Evolutionary conservation across 1,140 invertebrate genomes (phyloP).

Genomic region (Drosophila prosaltans): DNA sequence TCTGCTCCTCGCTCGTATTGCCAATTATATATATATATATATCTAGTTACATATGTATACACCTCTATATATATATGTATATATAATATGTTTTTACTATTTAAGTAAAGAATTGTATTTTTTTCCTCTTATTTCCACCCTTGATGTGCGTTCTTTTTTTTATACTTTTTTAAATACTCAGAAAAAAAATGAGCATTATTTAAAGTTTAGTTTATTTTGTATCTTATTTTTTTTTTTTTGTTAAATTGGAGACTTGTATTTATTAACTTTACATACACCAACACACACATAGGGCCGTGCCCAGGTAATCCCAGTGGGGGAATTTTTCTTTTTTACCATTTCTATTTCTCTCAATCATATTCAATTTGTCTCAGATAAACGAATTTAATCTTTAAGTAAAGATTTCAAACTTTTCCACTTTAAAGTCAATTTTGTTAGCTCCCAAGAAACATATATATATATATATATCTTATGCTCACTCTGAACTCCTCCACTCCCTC

Average conservation of each 20-base stretch:
- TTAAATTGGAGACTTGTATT: constrained; percentile 34
- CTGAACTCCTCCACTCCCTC: background rate
- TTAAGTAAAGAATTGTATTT: constrained; percentile 59
- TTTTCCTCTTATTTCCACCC: constrained; percentile 33
- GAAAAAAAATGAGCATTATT: constrained; percentile 70
- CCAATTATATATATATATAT: constrained; percentile 55
- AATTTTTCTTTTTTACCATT: background rate
- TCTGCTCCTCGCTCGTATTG: constrained; percentile 79
- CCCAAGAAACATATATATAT: too few relatives aligned
- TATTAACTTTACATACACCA: constrained; percentile 19
- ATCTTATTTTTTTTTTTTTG: constrained; percentile 36
- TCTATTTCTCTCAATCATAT: too few relatives aligned
- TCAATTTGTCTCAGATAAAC: too few relatives aligned
- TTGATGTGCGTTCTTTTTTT: constrained; percentile 61
- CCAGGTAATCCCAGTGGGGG: background rate
- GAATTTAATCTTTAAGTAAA: too few relatives aligned
- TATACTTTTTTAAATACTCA: constrained; percentile 64
- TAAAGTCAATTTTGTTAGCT: too few relatives aligned
- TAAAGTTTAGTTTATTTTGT: constrained; percentile 60
- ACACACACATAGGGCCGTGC: background rate
- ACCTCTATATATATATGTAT: background rate
- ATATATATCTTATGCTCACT: background rate
- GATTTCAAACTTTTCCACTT: too few relatives aligned
- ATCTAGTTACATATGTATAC: background rate
- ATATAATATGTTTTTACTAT: constrained; percentile 45